Evolutionary conservation across 2,797 vertebrate genomes (phyloP), one percentile per base, ranked within the genome.

Genomic region (Pangasius mekongensis): DNA sequence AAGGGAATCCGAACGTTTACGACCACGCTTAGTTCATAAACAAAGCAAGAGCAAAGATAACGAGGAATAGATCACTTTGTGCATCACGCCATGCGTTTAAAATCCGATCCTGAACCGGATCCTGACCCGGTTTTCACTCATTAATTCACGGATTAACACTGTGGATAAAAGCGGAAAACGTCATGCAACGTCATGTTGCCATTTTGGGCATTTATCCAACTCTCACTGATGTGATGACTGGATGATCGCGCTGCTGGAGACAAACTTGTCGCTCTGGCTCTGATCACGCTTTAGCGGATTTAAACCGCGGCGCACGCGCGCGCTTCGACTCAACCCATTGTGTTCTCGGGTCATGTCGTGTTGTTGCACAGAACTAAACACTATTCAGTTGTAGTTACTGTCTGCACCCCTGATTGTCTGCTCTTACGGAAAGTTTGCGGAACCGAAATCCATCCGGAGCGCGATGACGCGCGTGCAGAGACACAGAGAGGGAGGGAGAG

Each of bases 381-480:
- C 3, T 6, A 27, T 22, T 13, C 18, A 0, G 20, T 14, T n/a
- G 33, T 27, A 82, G 80, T 39, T 39, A 2, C 13, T 8, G 4
- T 8, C 56, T 43, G 73, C 77, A 11, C 76, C 67, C 74, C 62
- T 52, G 49, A 13, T 56, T 5, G 49, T 39, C 43, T n/a, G 83
- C 13, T 36, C 13, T 36, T 36, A 24, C 6, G 16, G 39, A 85
- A 76, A 86, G 85, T 86, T 86, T 2, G 33, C 43, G 73, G 5
- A 77, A 47, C 56, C 27, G 56, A 78, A 71, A 81, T 47, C 39
- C 88, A 71, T 78, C 62, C 62, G 43, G 39, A 66, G 87, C 84
- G 89, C 90, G 87, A 92, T 91, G 90, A 91, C 90, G 84, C 91
- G 73, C 33, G 66, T 78, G 91, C 49, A 91, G 81, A 60, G 84